Percentiles rank a stretch among this genome's conserved stretches.
These are phyloP conservation scores for Ellobium chinense DNA, from an alignment of 2,888 invertebrate genomes.

Conservation along the genomic window DNA sequence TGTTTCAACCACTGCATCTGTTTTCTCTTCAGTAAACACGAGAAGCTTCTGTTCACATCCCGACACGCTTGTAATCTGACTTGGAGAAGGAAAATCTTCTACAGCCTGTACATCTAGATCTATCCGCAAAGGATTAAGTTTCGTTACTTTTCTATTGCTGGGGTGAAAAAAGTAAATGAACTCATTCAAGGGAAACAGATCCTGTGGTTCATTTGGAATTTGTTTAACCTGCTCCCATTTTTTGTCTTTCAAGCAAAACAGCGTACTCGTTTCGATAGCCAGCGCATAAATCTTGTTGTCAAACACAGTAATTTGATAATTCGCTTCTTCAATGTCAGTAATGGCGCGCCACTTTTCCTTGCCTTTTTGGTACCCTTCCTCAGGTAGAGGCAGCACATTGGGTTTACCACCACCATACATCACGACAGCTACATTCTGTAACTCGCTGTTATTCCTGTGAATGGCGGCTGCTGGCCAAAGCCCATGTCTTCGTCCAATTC, in stretches of 20 bases:
- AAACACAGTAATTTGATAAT: not conserved
- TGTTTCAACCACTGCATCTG: not conserved
- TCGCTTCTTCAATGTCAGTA: too few relatives aligned
- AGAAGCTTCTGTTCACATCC: not conserved
- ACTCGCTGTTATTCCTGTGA: not conserved
- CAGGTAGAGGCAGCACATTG: not conserved
- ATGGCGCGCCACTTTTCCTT: not conserved
- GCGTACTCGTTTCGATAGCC: too few relatives aligned
- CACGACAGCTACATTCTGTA: slow-evolving; percentile 6
- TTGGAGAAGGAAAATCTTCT: not conserved
- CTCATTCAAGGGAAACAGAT: not conserved
- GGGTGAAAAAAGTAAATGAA: slow-evolving; percentile 15
- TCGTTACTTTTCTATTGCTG: not conserved
- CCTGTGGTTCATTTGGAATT: not conserved
- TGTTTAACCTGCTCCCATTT: not conserved
- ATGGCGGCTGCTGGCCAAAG: slow-evolving; percentile 15
- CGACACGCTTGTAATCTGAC: not conserved
- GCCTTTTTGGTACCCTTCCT: too few relatives aligned
- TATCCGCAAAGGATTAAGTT: not conserved
- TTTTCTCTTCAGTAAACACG: not conserved
- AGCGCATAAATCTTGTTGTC: slow-evolving; percentile 1
- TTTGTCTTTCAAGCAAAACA: not conserved
- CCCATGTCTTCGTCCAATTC: not conserved
- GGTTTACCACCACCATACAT: not conserved
- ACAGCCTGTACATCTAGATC: not conserved